Conservation (phyloP, 2,113 vertebrate genomes). For the Columba janthina region DNA sequence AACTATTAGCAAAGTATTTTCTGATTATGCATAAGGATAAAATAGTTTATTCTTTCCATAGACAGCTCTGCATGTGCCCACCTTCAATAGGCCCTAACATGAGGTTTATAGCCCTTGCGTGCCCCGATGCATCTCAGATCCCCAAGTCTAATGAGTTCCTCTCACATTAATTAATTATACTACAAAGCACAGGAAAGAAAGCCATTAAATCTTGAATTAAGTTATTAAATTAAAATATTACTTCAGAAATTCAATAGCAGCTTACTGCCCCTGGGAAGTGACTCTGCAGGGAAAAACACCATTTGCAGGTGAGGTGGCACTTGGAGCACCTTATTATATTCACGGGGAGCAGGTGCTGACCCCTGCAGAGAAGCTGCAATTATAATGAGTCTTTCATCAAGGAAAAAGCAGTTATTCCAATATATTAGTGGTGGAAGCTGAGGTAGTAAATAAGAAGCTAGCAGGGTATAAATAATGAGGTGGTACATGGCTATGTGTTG, state of each 20-base stretch:
- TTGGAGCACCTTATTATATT: slow-evolving; percentile 11
- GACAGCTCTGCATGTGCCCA: not conserved
- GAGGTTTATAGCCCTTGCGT: not conserved
- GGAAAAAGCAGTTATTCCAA: not conserved
- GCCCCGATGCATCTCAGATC: not conserved
- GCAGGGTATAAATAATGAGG: slow-evolving; percentile 55
- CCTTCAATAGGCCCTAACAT: not conserved
- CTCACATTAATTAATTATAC: slow-evolving; percentile 44
- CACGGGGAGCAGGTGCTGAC: slow-evolving; percentile 26
- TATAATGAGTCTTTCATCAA: slow-evolving; percentile 18
- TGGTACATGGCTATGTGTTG: not conserved
- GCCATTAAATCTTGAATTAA: slow-evolving; percentile 46
- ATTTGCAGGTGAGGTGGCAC: slow-evolving; percentile 18
- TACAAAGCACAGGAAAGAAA: slow-evolving; percentile 22
- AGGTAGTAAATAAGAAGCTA: slow-evolving; percentile 28
- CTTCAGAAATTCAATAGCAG: slow-evolving; percentile 20
- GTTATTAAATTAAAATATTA: slow-evolving; percentile 52
- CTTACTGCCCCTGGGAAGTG: not conserved
- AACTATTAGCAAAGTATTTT: not conserved
- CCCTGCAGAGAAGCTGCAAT: not conserved
- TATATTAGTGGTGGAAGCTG: slow-evolving; percentile 18
- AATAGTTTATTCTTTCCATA: not conserved
- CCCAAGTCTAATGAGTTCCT: not conserved
- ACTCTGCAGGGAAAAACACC: slow-evolving; percentile 6
- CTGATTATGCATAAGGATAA: not conserved